A percentile compares a stretch with the other conserved stretches of the same genome.
phyloP scores from a whole-genome alignment of 1,140 invertebrate species.

The Pogonus chalceus region DNA sequence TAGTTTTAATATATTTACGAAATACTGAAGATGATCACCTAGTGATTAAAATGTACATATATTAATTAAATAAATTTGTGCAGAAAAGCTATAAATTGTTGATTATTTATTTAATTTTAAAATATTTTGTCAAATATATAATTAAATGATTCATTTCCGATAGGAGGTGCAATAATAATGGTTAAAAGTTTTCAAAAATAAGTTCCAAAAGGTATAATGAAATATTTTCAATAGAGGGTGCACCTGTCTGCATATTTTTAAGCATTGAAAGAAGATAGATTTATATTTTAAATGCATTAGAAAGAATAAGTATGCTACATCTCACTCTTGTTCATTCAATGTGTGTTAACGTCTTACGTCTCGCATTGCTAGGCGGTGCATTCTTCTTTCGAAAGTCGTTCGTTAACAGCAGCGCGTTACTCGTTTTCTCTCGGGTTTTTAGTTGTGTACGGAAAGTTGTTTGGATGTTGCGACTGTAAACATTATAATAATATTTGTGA shows the following conservation, averaged over 20 bases:
- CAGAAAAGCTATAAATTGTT: too few species aligned
- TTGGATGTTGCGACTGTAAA: not conserved
- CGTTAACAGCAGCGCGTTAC: not conserved
- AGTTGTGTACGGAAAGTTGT: not conserved
- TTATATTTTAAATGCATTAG: not conserved
- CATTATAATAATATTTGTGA: not conserved
- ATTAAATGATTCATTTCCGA: too few species aligned
- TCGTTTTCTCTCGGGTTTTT: too few species aligned
- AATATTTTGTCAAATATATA: too few species aligned
- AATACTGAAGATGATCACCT: too few species aligned
- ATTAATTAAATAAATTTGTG: too few species aligned
- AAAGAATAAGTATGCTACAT: not conserved
- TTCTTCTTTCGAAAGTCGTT: not conserved
- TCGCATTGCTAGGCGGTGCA: not conserved
- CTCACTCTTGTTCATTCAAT: not conserved
- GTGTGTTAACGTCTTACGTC: not conserved
- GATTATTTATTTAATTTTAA: too few species aligned
- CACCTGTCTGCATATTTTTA: not conserved
- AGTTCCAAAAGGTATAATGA: too few species aligned
- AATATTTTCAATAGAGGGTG: slow-evolving; percentile 1
- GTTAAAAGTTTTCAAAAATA: too few species aligned
- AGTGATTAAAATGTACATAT: too few species aligned
- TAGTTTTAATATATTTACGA: too few species aligned
- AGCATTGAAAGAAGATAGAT: not conserved
- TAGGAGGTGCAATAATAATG: too few species aligned